Conservation (phyloP, 2,797 vertebrate species). For the Pseudochaenichthys georgianus region DNA sequence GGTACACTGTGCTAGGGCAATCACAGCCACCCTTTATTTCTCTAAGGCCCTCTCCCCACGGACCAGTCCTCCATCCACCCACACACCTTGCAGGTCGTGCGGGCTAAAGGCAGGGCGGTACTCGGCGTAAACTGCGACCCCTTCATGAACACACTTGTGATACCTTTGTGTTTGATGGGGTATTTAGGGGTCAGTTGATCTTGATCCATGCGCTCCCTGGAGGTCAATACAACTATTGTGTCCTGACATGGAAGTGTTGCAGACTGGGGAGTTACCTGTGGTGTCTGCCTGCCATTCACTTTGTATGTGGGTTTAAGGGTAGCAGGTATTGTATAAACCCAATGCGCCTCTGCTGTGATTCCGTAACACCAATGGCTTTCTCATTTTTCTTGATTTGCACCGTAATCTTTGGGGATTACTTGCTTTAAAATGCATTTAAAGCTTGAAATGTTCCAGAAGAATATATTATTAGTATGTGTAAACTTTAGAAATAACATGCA, state of each 20-base stretch:
- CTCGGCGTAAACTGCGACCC: conserved; percentile 58
- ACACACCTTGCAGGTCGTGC: conserved; percentile 63
- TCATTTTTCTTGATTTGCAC: conserved; percentile 33
- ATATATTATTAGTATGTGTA: conserved; percentile 34
- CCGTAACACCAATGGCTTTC: conserved; percentile 14
- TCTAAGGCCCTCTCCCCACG: conserved; percentile 47
- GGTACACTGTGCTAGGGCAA: conserved; percentile 61
- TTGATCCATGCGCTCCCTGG: conserved; percentile 57
- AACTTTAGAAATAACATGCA: conserved; percentile 36
- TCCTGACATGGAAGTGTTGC: conserved; percentile 47
- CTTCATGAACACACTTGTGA: conserved; percentile 61
- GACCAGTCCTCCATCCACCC: conserved; percentile 57
- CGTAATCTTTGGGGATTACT: conserved; percentile 18
- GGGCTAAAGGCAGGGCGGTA: conserved; percentile 62
- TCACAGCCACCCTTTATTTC: conserved; percentile 67
- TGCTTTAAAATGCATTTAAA: conserved; percentile 34
- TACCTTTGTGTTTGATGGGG: conserved; percentile 68
- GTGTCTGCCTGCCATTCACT: conserved; percentile 43
- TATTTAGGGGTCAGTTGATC: conserved; percentile 70
- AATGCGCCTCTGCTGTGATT: conserved; percentile 13
- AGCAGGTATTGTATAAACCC: conserved; percentile 6
- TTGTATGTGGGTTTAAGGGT: conserved; percentile 26
- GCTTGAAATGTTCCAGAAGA: conserved; percentile 30
- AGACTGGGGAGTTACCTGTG: conserved; percentile 54
- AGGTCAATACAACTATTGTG: conserved; percentile 60